Evolutionary conservation across 2,797 vertebrate genomes (phyloP), one percentile per base, ranked within the genome.

Genomic region (Pterois miles): DNA sequence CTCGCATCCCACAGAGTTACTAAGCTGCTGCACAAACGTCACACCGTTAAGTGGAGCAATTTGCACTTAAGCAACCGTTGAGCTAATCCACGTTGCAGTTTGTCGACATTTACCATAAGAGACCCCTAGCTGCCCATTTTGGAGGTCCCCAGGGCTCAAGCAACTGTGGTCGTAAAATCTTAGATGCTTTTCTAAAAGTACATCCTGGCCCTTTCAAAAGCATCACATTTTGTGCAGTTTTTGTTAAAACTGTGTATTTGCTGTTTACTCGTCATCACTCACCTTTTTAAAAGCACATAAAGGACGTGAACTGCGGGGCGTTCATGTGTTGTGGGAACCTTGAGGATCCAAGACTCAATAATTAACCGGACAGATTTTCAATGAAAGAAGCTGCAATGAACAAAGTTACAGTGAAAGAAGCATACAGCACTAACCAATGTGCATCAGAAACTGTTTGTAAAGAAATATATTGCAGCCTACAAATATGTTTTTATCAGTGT

Each of bases 21-120:
- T 59, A 40, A 81, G 36, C 72, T 63, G 72, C 65, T 31, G 54
- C 6, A 71, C 66, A 86, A 84, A 81, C 72, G 54, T 81, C 71
- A 78, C 52, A 85, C 60, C 71, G 16, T 78, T 78, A 82, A 80
- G 46, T 65, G 68, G 86, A 83, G 76, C 82, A 74, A 85, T 80
- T 71, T 84, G 29, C 46, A 66, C 70, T 38, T 3, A 0, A 67
- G 33, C 58, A 53, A 29, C 65, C 73, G 16, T 31, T 6, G 38
- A 83, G 75, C 56, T 64, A 57, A 80, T 66, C 70, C 58, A 3
- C 1, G 14, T 68, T 10, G 27, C 58, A 27, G 74, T 54, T 54
- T 77, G 70, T 59, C 40, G 8, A 71, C 74, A 69, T 78, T 76
- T 71, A 69, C 57, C 8, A 16, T 25, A 60, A 75, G 38, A 60